These are phyloP conservation scores for Turritopsis dohrnii DNA, from an alignment of 30 jellyfish, hydroid and myxozoan genomes.

Conservation along the genomic window DNA sequence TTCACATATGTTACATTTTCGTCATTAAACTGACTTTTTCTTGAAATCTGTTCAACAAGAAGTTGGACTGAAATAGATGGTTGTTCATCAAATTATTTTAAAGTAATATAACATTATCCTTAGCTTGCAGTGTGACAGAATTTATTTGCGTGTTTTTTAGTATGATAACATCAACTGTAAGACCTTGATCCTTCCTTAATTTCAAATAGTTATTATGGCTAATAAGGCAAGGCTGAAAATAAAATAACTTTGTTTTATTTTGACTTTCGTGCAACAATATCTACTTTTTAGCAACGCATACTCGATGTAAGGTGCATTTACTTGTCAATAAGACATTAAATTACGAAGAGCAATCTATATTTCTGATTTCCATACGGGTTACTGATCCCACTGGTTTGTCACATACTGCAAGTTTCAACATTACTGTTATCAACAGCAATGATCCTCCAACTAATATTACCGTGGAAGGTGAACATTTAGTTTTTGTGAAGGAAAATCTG, in stretches of 20 bases:
- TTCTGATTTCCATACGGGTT: slow-evolving; percentile 44
- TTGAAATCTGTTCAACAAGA: too few species aligned
- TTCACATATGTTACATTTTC: too few species aligned
- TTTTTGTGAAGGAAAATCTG: slow-evolving; percentile 55
- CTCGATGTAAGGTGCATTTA: slow-evolving; percentile 16
- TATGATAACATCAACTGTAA: too few species aligned
- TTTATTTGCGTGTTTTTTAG: too few species aligned
- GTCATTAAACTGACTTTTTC: too few species aligned
- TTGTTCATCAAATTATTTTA: too few species aligned
- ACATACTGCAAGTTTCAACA: slow-evolving; percentile 36
- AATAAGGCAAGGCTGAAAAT: too few species aligned
- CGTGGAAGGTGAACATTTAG: slow-evolving; percentile 51
- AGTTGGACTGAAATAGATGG: too few species aligned
- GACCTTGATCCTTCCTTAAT: too few species aligned
- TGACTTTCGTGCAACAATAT: background rate
- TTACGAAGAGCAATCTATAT: slow-evolving; percentile 36
- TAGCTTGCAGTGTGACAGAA: too few species aligned
- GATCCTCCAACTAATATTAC: slow-evolving; percentile 66
- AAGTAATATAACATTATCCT: too few species aligned
- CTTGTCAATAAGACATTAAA: slow-evolving; percentile 30
- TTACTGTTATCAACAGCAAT: slow-evolving; percentile 43
- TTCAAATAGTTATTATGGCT: too few species aligned
- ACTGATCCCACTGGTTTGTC: slow-evolving; percentile 59
- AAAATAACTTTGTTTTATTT: background rate
- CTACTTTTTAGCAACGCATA: background rate